phyloP scores from a whole-genome alignment of 2,797 vertebrate species.

The Botia kubotai region DNA sequence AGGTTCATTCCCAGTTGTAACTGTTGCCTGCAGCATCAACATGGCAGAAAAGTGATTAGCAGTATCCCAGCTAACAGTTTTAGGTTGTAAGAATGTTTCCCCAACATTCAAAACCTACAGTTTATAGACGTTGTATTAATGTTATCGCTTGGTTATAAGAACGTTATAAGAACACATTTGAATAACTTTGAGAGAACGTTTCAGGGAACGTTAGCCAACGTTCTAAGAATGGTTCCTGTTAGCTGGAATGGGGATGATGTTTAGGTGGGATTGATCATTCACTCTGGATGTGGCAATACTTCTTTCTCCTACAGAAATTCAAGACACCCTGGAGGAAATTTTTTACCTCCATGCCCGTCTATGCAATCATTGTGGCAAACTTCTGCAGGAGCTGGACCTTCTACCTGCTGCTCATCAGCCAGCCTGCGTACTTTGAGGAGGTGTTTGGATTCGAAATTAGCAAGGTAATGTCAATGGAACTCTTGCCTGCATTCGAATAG shows the following conservation, averaged over 20 bases:
- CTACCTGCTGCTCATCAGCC: conserved; percentile 92
- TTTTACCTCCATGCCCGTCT: conserved; percentile 95
- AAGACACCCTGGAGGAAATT: conserved; percentile 90
- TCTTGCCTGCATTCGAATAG: neutral
- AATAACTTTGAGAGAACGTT: too few relatives aligned
- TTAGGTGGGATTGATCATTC: neutral
- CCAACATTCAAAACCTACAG: too few relatives aligned
- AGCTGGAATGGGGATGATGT: neutral
- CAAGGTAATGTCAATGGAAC: conserved; percentile 77
- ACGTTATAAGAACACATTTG: too few relatives aligned
- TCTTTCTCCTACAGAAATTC: conserved; percentile 81
- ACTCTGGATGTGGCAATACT: conserved; percentile 21
- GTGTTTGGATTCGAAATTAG: conserved; percentile 95
- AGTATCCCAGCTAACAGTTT: too few relatives aligned
- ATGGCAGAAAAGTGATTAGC: too few relatives aligned
- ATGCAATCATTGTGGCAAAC: conserved; percentile 94
- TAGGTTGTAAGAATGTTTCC: too few relatives aligned
- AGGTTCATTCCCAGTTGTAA: neutral
- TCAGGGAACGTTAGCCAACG: too few relatives aligned
- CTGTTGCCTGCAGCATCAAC: too few relatives aligned
- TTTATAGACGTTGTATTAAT: too few relatives aligned
- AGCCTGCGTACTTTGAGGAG: conserved; percentile 93
- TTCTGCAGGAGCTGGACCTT: conserved; percentile 97
- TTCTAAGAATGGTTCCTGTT: too few relatives aligned
- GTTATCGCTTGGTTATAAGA: too few relatives aligned